A percentile compares a stretch with the other conserved stretches of the same genome.
Conservation (phyloP, 2,797 vertebrate genomes). For the Crenichthys baileyi region DNA sequence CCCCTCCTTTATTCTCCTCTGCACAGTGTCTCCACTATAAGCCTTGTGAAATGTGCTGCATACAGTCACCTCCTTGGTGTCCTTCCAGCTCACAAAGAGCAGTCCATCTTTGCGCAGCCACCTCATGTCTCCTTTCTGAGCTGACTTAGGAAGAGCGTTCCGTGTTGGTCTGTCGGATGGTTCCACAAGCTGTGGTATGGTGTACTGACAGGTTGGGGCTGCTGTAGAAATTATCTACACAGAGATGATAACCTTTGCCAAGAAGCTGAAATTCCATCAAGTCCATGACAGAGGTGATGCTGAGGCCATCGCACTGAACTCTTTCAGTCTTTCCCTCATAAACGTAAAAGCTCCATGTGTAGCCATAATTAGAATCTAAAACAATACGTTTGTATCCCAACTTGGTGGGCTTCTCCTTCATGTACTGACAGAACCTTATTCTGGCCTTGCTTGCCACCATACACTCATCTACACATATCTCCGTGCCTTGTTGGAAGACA, state of each 20-base stretch:
- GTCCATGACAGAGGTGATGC: conserved; percentile 1
- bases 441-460: too few relatives aligned
- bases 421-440: background rate
- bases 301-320: background rate
- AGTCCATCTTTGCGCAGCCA: background rate
- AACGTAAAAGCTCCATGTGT: background rate
- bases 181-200: too few relatives aligned
- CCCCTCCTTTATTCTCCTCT: background rate
- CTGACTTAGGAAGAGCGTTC: background rate
- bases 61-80: background rate
- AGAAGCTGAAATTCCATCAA: background rate
- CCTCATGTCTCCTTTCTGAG: background rate
- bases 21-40: background rate
- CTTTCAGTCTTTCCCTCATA: background rate
- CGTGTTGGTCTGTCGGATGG: too few relatives aligned
- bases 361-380: background rate
- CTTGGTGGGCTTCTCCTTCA: background rate
- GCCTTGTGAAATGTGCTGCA: background rate
- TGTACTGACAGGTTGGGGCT: background rate
- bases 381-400: background rate
- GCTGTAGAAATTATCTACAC: background rate
- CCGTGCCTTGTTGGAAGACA: too few relatives aligned
- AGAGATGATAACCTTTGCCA: background rate
- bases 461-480: too few relatives aligned
- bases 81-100: background rate